Evolutionary conservation across 2,888 invertebrate species (phyloP), one percentile per base, ranked within the genome.

Genomic region (Scaptomyza tumidula): DNA sequence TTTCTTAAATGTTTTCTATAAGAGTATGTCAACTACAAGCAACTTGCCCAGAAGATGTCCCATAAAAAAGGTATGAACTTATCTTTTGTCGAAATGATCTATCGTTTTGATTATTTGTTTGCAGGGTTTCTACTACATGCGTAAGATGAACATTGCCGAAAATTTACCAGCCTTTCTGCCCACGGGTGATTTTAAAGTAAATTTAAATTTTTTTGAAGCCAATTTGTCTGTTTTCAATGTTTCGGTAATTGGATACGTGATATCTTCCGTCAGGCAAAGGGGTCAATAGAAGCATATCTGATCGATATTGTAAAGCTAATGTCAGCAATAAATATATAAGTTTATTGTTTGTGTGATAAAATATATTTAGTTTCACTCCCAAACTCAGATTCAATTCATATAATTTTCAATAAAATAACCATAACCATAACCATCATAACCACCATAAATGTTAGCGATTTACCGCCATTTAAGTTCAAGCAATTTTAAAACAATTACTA

Each of bases 121-220:
- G 2, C 6, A 79, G 79, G 83, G 79, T 0, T 11, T 64, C 0
- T 76, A 76, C 33, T 79, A 79, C 27, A 82, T 64, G 43, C 68
- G 44, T 11, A 82, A 79, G 29, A 83, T 83, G 37, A 79, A 66
- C 9, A 50, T 79, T 16, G 80, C 66, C 1, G 80, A 82, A 0
- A 44, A 57, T 44, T 7, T 82, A 16, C 78, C 83, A 0, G 37
- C 49, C 13, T 79, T 82, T 52, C 33, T 79, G 14, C 78, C 78
- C 11, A 52, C 54, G 16, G 31, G 49, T 29, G 37, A 63, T 7
- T 53, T 79, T 4, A 46, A 64, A 41, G 53, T 72, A 0, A 41
- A 69, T 16, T 33, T 70, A 9, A 41, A 63, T 39, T 44, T 63
- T 3, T 69, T 45, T 50, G 3, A 50, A 2, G 63, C 69, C 2